A percentile compares a stretch with the other conserved stretches of the same genome.
phyloP scores from a whole-genome alignment of 1,140 invertebrate species.

The Drosophila tropicalis region DNA sequence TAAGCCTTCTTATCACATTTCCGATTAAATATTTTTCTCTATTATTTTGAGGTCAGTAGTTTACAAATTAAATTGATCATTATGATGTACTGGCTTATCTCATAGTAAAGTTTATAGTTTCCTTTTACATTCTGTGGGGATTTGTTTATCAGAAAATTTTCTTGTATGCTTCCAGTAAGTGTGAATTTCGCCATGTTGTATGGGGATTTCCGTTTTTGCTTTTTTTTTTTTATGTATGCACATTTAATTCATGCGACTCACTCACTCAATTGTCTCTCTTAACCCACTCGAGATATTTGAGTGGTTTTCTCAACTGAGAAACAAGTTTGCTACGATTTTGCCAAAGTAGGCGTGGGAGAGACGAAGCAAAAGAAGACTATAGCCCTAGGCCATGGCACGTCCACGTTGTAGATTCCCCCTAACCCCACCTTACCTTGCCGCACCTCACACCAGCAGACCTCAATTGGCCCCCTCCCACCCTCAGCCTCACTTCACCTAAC shows the following conservation, averaged over 20 bases:
- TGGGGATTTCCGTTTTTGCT: conserved; percentile 44
- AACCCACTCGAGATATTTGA: conserved; percentile 18
- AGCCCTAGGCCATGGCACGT: conserved; percentile 52
- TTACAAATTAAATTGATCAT: too few relatives aligned
- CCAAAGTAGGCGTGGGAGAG: conserved; percentile 42
- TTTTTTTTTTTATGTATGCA: conserved; percentile 2
- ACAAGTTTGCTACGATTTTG: conserved; percentile 42
- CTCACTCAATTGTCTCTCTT: conserved; percentile 3
- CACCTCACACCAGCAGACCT: background rate
- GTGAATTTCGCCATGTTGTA: conserved; percentile 13
- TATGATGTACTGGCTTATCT: too few relatives aligned
- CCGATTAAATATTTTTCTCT: background rate
- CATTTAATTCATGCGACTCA: background rate
- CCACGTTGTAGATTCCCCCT: conserved; percentile 16
- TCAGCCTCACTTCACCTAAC: conserved; percentile 30
- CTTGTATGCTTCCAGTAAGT: background rate
- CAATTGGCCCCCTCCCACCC: background rate
- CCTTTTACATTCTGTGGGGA: too few relatives aligned
- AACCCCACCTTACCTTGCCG: background rate
- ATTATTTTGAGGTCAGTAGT: too few relatives aligned
- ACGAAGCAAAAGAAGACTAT: conserved; percentile 32
- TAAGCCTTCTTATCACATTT: too few relatives aligned
- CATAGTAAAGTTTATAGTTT: too few relatives aligned
- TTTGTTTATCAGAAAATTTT: conserved; percentile 8
- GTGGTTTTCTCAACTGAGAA: conserved; percentile 29